Base-by-base conservation (phyloP, 1,140 invertebrate genomes). In the Drosophila quadrilineata region DNA sequence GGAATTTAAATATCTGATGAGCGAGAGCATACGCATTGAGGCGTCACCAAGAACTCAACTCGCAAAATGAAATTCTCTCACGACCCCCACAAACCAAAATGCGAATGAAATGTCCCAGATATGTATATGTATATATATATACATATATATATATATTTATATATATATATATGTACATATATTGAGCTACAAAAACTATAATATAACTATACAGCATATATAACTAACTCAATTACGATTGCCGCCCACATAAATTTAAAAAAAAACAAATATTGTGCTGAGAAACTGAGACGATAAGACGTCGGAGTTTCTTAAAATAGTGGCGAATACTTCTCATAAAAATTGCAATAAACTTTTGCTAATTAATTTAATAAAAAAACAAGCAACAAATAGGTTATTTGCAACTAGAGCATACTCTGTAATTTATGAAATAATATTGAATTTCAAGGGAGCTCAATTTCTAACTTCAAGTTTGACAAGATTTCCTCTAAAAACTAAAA, bases 51-150 rank as follows among this genome's bases (percentile, higher is more conserved):
- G 36, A 40, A 49, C 22, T 24, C 6, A n/a, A n/a, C n/a, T n/a
- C n/a, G n/a, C n/a, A 41, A 58, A 43, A 10, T 21, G 10, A 45
- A 53, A 41, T 21, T 6, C 36, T 84, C 73, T 59, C 77, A 73
- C 69, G 64, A 21, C 58, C 68, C 14, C 45, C 35, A 40, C n/a
- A n/a, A n/a, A 57, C 29, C 35, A 60, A 58, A 35, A 75, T 72
- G 84, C 63, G 76, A 76, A 82, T 84, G 72, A 80, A 60, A 69
- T 72, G 35, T 31, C 31, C 24, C 19, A 53, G 14, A 79, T 33
- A 24, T 53, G 38, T 45, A 10, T 35, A n/a, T n/a, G 3, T 29
- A 48, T 29, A 45, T 14, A 38, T n/a, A n/a, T n/a, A n/a, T n/a
- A n/a, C n/a, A n/a, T 33, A 54, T 54, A 59, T 45, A 65, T 17